Base-by-base conservation (phyloP, 1,140 invertebrate species). In the Rhagoletis pomonella region DNA sequence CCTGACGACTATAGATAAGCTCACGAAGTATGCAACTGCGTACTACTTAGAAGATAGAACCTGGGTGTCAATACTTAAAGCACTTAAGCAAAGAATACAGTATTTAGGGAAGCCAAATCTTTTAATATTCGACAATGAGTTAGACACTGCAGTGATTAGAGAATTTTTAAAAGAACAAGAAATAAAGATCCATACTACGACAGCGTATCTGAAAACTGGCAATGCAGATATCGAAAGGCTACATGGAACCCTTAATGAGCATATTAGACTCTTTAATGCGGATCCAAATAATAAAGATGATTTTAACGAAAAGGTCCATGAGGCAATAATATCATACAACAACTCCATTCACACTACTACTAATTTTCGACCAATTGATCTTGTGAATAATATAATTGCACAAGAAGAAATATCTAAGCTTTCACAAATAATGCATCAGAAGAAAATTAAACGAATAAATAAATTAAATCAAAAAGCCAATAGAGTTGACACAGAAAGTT, bases 231-330 rank as follows among this genome's bases (percentile, higher is more conserved):
- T n/a, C n/a, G n/a, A n/a, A n/a, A n/a, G n/a, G n/a, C n/a, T n/a
- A n/a, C n/a, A n/a, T 86, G 50, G n/a, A 39, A 86, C 84, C 1
- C 58, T 62, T 17, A 86, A 86, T 17, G 84, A 86, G 9, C 84
- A 86, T 42, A 58, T 86, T 59, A 17, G 84, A 62, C 50, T 86
- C n/a, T 62, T 85, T 62, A 85, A 85, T 42, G 84, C 29, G 29
- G 84, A 85, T 62, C 39, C 58, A 42, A 62, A 64, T 62, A 86
- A 86, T 86, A 62, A 60, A 85, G 59, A 85, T 42, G 39, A n/a
- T n/a, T n/a, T n/a, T n/a, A n/a, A n/a, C n/a, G n/a, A n/a, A n/a
- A n/a, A n/a, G n/a, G n/a, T n/a, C n/a, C n/a, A n/a, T n/a, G n/a
- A n/a, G n/a, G n/a, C n/a, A n/a, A n/a, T n/a, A n/a, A n/a, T n/a